phyloP scores from a whole-genome alignment of 2,797 vertebrate genomes.

The Sebastes nivosus region DNA sequence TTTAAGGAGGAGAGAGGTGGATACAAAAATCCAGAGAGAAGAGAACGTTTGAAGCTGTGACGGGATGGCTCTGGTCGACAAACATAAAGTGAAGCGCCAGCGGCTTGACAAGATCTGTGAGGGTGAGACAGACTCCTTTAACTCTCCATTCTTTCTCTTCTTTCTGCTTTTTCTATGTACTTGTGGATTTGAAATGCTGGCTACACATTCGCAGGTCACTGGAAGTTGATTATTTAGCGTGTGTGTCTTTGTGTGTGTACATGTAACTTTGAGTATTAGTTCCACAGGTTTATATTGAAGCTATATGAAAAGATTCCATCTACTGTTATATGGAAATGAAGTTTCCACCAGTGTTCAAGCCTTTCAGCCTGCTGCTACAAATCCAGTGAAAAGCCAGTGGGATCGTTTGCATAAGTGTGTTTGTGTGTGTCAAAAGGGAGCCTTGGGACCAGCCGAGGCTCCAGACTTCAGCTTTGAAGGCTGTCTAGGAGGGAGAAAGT shows the following conservation, averaged over 20 bases:
- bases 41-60: slow-evolving; percentile 25
- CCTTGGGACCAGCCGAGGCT: slow-evolving; percentile 56
- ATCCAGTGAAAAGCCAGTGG: slow-evolving; percentile 51
- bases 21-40: slow-evolving; percentile 38
- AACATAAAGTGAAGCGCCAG: slow-evolving; percentile 88
- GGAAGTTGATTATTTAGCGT: neutral
- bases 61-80: slow-evolving; percentile 85
- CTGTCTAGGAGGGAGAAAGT: slow-evolving; percentile 17
- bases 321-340: slow-evolving; percentile 37
- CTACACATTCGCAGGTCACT: neutral
- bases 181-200: neutral
- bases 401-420: slow-evolving; percentile 63
- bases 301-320: slow-evolving; percentile 9
- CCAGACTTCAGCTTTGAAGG: slow-evolving; percentile 63
- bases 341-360: slow-evolving; percentile 45
- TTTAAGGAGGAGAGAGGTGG: slow-evolving; percentile 43
- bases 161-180: neutral
- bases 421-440: slow-evolving; percentile 65
- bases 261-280: slow-evolving; percentile 1
- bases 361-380: slow-evolving; percentile 41
- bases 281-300: slow-evolving; percentile 12
- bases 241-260: neutral
- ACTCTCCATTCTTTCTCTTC: neutral
- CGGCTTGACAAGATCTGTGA: slow-evolving; percentile 86
- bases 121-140: slow-evolving; percentile 64